A percentile compares a stretch with the other conserved stretches of the same genome.
phyloP scores from a whole-genome alignment of 2,888 invertebrate species.

The Mamestra brassicae region DNA sequence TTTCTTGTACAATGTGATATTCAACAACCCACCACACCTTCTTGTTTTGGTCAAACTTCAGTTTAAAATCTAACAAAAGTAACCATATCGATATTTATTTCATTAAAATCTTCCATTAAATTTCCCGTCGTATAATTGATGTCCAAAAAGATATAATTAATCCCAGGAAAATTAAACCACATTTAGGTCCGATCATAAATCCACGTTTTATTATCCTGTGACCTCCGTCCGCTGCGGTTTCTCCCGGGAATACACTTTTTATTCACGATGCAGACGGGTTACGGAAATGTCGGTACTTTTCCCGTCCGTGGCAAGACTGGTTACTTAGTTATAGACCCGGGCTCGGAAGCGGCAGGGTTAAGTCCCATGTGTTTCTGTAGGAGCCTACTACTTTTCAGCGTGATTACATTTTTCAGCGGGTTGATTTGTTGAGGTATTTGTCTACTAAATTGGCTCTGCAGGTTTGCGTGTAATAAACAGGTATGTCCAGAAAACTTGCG shows the following conservation, averaged over 20 bases:
- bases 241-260: constrained; percentile 22
- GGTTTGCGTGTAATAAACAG: too few relatives aligned
- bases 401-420: constrained; percentile 3
- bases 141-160: constrained; percentile 21
- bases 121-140: background rate
- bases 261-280: constrained; percentile 20
- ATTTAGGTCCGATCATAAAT: constrained; percentile 25
- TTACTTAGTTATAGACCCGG: constrained; percentile 34
- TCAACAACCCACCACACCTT: too few relatives aligned
- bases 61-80: too few relatives aligned
- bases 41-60: too few relatives aligned
- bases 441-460: too few relatives aligned
- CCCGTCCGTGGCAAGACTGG: constrained; percentile 12
- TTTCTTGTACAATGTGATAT: too few relatives aligned
- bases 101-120: background rate
- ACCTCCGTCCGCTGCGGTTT: constrained; percentile 10
- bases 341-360: background rate
- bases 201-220: constrained; percentile 22
- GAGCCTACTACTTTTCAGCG: background rate
- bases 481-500: too few relatives aligned
- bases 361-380: constrained; percentile 1
- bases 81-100: too few relatives aligned
- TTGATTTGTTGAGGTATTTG: background rate
- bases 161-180: constrained; percentile 14
- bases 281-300: constrained; percentile 10